These are phyloP conservation scores for Hymenopus coronatus DNA, from an alignment of 2,888 invertebrate species.

Conservation along the genomic window DNA sequence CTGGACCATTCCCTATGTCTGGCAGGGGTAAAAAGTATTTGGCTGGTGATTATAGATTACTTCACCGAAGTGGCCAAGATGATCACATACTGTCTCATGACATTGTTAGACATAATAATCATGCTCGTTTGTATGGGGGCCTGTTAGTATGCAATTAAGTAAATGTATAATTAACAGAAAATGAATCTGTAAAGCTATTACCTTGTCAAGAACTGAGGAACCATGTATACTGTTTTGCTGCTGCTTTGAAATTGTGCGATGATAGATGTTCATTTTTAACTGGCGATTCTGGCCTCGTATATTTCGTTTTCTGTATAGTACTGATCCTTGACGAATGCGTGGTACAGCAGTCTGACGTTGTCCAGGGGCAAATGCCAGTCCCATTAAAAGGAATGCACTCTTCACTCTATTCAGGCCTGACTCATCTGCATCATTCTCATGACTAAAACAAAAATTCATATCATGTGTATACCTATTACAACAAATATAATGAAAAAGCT, in stretches of 20 bases:
- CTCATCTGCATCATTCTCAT: slow-evolving; percentile 55
- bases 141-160: no score
- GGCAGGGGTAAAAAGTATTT: no score
- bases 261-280: slow-evolving; percentile 47
- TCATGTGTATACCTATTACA: not conserved
- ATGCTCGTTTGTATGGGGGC: no score
- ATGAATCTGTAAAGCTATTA: not conserved
- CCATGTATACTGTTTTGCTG: not conserved
- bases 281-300: slow-evolving; percentile 57
- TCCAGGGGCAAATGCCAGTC: slow-evolving; percentile 48
- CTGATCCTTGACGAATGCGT: slow-evolving; percentile 50
- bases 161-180: no score
- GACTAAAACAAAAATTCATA: slow-evolving; percentile 46
- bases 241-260: slow-evolving; percentile 43
- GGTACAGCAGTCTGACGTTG: slow-evolving; percentile 33
- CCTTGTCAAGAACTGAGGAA: not conserved
- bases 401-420: slow-evolving; percentile 56
- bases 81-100: no score
- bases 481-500: no score
- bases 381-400: slow-evolving; percentile 65
- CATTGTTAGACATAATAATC: no score
- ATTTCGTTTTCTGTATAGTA: slow-evolving; percentile 63
- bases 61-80: no score
- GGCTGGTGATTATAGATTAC: no score
- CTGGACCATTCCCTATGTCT: no score